Base-by-base conservation (phyloP, 2,797 vertebrate genomes). In the Oceanodroma leucorhoa region DNA sequence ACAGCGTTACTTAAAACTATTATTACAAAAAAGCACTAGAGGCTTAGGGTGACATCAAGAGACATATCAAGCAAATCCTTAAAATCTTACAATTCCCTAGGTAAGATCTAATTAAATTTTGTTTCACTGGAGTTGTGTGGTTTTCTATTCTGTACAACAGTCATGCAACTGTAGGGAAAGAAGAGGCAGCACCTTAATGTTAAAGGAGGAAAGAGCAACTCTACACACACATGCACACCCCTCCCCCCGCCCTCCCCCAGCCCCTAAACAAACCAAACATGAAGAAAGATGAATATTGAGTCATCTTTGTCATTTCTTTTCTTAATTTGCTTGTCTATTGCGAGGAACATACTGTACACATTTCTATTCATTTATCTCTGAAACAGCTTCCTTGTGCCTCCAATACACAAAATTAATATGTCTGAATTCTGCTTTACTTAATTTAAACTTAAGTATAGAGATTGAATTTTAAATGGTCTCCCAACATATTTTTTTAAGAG, bases 291-390 rank as follows among this genome's bases (percentile, higher is more conserved):
- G 7, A 64, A 34, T 2, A 1, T 2, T 45, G 27, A 43, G 5
- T 43, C 4, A 11, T 12, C 10, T 60, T 32, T n/a, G 7, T 14
- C 0, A 54, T 58, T 84, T 41, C 5, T 85, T 83, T 15, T 14
- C 18, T 50, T 46, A 61, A 62, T 69, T 57, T 88, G 3, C 16
- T 57, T 38, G 7, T 53, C 50, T 54, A 6, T 29, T 82, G 17
- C 1, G 2, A 32, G 32, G 7, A 81, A 46, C 10, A 53, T 2
- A 21, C 2, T 1, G 1, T 10, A 29, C 6, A 40, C 4, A 2
- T 58, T 73, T 34, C 13, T 57, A 20, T 48, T 34, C 54, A 41
- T 13, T 58, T 82, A 8, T 15, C 32, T 15, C 30, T 62, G 43
- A 73, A 83, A 55, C 14, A 73, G 7, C 10, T 41, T 73, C 26